Percentiles rank a stretch among this genome's conserved stretches.
Evolutionary conservation across 2,113 vertebrate genomes (phyloP).

Genomic region (Aythya baeri): DNA sequence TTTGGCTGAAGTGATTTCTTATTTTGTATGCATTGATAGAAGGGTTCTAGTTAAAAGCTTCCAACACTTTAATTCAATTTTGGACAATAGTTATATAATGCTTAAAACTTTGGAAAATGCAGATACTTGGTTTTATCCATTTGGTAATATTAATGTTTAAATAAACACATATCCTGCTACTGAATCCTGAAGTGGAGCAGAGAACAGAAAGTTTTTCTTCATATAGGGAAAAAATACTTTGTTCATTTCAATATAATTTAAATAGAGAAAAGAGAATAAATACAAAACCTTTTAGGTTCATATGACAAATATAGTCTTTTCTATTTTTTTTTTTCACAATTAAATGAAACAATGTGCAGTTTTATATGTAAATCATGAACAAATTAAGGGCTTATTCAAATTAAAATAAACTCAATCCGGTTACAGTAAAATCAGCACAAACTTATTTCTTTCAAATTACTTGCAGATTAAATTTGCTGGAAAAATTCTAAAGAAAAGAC

Average conservation of each 20-base stretch:
- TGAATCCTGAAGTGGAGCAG: neutral
- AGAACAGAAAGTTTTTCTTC: neutral
- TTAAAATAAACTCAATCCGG: neutral
- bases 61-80: neutral
- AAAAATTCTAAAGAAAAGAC: neutral
- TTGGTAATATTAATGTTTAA: neutral
- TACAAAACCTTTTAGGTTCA: neutral
- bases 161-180: neutral
- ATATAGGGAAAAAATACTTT: neutral
- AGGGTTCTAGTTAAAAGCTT: neutral
- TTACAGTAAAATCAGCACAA: neutral
- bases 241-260: neutral
- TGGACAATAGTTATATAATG: neutral
- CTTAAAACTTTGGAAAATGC: neutral
- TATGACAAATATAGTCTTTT: neutral
- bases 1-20: neutral
- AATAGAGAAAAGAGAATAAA: neutral
- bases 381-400: neutral
- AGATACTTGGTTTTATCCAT: neutral
- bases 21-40: neutral
- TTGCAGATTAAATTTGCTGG: neutral
- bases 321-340: neutral
- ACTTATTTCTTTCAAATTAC: neutral
- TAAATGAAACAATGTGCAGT: neutral
- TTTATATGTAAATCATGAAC: neutral